Evolutionary conservation across 2,888 invertebrate species (phyloP).

Genomic region (Chaetogeoica ovagalla): DNA sequence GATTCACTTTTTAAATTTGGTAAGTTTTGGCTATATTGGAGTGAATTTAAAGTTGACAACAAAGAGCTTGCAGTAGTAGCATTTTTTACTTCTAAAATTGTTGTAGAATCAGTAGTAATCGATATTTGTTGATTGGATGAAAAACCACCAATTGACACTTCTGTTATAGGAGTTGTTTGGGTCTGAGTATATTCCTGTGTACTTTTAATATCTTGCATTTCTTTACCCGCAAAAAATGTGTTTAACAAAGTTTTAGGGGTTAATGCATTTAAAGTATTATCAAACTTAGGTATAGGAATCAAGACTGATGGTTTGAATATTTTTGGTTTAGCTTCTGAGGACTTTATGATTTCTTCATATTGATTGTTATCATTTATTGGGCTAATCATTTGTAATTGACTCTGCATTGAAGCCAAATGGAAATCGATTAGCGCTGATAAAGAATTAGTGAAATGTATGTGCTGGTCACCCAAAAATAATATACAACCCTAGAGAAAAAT

Average conservation of each 20-base stretch:
- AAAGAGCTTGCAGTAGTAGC: neutral
- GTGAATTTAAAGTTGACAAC: neutral
- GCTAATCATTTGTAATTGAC: conserved; percentile 45
- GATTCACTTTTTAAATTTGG: neutral
- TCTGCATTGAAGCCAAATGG: conserved; percentile 35
- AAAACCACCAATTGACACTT: neutral
- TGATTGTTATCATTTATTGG: conserved; percentile 14
- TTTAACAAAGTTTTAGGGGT: conserved; percentile 8
- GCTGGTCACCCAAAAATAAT: conserved; percentile 2
- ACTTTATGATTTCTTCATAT: conserved; percentile 15
- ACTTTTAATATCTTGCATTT: neutral
- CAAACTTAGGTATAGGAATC: conserved; percentile 14
- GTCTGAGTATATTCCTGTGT: neutral
- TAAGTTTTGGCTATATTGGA: neutral
- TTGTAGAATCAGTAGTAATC: neutral
- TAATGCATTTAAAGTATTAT: neutral
- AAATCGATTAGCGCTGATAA: conserved; percentile 34
- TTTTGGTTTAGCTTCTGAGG: conserved; percentile 12
- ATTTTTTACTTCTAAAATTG: neutral
- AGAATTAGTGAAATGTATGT: conserved; percentile 21
- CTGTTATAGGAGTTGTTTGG: neutral
- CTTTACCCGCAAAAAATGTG: conserved; percentile 29
- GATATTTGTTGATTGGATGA: neutral
- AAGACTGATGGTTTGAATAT: conserved; percentile 28
- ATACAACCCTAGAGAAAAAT: conserved; percentile 29